Evolutionary conservation across 2,888 invertebrate genomes (phyloP).

Genomic region (Epistrophella euchroma): DNA sequence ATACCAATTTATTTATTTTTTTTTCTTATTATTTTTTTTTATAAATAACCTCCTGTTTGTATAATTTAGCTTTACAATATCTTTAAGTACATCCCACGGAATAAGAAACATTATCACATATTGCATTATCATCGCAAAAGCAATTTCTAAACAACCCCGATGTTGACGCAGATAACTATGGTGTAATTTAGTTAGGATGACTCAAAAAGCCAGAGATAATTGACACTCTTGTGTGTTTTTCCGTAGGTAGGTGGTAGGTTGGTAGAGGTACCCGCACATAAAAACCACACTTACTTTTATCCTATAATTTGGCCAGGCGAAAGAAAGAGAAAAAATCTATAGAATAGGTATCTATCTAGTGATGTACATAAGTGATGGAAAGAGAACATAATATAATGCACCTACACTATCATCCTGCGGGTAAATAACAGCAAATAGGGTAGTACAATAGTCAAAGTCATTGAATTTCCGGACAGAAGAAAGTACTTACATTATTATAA

Average conservation of each 20-base stretch:
- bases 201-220: slow-evolving; percentile 63
- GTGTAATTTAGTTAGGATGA: slow-evolving; percentile 63
- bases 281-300: slow-evolving; percentile 38
- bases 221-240: slow-evolving; percentile 32
- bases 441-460: slow-evolving; percentile 50
- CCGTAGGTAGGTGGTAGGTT: too few species aligned
- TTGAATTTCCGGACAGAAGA: slow-evolving; percentile 64
- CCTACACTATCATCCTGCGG: slow-evolving; percentile 13
- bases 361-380: too few species aligned
- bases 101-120: slow-evolving; percentile 65
- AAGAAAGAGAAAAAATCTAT: not conserved
- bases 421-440: slow-evolving; percentile 6
- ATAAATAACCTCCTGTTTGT: slow-evolving; percentile 3
- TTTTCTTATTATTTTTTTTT: not conserved
- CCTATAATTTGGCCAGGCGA: not conserved
- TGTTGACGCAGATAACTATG: slow-evolving; percentile 38
- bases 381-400: too few species aligned
- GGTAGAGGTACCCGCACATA: slow-evolving; percentile 16
- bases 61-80: slow-evolving; percentile 1
- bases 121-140: slow-evolving; percentile 64
- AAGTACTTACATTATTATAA: slow-evolving; percentile 40
- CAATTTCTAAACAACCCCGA: slow-evolving; percentile 34
- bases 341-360: slow-evolving; percentile 13
- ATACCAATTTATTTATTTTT: not conserved
- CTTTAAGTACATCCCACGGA: slow-evolving; percentile 6